Conservation (phyloP, 2,888 invertebrate genomes). For the Nycteola revayana region DNA sequence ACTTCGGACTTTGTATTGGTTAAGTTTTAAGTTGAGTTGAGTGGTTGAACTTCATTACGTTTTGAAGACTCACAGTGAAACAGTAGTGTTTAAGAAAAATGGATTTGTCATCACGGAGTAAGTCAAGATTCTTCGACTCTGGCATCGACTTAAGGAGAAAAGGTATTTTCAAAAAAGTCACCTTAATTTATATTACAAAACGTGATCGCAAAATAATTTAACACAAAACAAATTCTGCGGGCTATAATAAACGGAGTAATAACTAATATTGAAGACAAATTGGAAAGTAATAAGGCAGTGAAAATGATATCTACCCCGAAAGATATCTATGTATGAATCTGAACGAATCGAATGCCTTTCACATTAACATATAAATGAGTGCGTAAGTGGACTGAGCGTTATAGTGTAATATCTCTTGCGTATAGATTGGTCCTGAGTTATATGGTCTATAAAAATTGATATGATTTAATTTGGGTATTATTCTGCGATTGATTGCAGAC, state of each 20-base stretch:
- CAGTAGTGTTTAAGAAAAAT: conserved; percentile 51
- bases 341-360: conserved; percentile 63
- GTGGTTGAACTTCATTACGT: conserved; percentile 29
- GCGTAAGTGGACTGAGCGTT: conserved; percentile 72
- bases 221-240: conserved; percentile 50
- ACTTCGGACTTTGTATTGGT: conserved; percentile 41
- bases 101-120: conserved; percentile 78
- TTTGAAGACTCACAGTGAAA: conserved; percentile 27
- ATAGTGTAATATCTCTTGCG: conserved; percentile 54
- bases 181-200: conserved; percentile 18
- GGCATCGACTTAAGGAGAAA: conserved; percentile 78
- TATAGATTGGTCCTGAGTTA: conserved; percentile 51
- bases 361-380: conserved; percentile 81
- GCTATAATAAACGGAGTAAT: conserved; percentile 67
- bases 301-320: conserved; percentile 77
- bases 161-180: conserved; percentile 57
- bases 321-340: conserved; percentile 76
- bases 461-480: conserved; percentile 40
- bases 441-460: conserved; percentile 53
- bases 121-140: conserved; percentile 82
- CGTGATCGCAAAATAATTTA: conserved; percentile 31
- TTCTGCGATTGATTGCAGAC: conserved; percentile 38
- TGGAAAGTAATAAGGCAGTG: conserved; percentile 81
- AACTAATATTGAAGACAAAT: conserved; percentile 78
- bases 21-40: conserved; percentile 27